Conservation (phyloP, 2,113 vertebrate species). For the Zonotrichia leucophrys region DNA sequence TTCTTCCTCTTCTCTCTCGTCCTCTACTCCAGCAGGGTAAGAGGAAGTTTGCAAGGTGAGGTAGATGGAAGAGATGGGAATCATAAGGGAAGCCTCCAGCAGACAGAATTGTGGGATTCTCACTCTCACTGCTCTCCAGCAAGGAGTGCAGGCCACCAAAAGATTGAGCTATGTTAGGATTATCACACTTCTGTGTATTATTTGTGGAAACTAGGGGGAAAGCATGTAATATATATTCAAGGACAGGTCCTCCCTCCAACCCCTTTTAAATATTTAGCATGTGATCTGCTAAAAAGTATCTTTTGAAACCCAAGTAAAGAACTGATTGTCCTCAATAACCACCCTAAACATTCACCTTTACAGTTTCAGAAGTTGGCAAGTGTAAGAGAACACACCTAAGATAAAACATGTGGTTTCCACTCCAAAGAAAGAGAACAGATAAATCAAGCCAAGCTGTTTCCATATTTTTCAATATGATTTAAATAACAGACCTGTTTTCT, state of each 20-base stretch:
- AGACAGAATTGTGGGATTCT: neutral
- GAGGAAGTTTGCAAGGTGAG: neutral
- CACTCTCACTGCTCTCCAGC: neutral
- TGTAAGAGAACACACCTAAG: neutral
- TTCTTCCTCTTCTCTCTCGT: neutral
- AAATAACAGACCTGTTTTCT: constrained; percentile 30
- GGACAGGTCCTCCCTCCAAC: neutral
- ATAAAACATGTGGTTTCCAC: constrained; percentile 3
- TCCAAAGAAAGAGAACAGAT: neutral
- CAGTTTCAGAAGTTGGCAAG: neutral
- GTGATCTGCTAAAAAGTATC: neutral
- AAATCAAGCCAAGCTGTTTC: constrained; percentile 11
- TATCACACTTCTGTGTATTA: neutral
- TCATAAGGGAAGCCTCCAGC: neutral
- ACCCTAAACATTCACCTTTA: neutral
- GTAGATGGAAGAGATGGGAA: neutral
- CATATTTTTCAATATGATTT: constrained; percentile 29
- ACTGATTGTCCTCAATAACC: neutral
- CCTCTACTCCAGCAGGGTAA: neutral
- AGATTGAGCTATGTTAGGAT: neutral
- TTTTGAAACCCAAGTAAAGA: neutral
- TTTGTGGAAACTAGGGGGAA: neutral
- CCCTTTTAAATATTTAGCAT: neutral
- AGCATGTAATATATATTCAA: neutral
- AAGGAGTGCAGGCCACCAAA: neutral